Evolutionary conservation across 2,888 invertebrate genomes (phyloP).

Genomic region (Frankliniella intonsa): DNA sequence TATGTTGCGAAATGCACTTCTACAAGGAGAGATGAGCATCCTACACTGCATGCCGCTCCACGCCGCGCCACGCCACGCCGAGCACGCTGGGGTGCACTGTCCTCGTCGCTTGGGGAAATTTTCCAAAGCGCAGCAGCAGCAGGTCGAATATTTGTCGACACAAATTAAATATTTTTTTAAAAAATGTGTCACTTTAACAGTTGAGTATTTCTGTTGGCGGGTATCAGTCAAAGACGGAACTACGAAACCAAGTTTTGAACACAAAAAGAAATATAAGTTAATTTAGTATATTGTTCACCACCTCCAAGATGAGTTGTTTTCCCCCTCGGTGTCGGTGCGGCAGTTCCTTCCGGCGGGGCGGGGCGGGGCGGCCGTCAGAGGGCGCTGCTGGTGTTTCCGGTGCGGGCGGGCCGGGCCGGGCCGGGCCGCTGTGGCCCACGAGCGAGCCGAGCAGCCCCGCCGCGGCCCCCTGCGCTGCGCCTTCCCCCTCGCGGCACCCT

Average conservation of each 20-base stretch:
- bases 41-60: not conserved
- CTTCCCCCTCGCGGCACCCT: not conserved
- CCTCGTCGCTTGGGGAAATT: not conserved
- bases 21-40: not conserved
- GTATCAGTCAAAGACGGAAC: no score
- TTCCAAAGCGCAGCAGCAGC: no score
- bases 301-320: no score
- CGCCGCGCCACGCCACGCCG: not conserved
- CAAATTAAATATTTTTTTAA: no score
- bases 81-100: not conserved
- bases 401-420: not conserved
- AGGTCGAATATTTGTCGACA: no score
- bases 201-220: no score
- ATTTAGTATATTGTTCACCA: no score
- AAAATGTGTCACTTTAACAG: no score
- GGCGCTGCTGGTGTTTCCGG: not conserved
- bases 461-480: not conserved
- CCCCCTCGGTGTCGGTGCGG: no score
- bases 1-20: constrained; percentile 18
- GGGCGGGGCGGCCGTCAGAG: not conserved
- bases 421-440: not conserved
- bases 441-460: not conserved
- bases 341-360: not conserved
- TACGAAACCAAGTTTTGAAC: no score
- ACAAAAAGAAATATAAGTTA: no score